A percentile compares a stretch with the other conserved stretches of the same genome.
Conservation (phyloP, 2,113 vertebrate species). For the Hippotragus niger region DNA sequence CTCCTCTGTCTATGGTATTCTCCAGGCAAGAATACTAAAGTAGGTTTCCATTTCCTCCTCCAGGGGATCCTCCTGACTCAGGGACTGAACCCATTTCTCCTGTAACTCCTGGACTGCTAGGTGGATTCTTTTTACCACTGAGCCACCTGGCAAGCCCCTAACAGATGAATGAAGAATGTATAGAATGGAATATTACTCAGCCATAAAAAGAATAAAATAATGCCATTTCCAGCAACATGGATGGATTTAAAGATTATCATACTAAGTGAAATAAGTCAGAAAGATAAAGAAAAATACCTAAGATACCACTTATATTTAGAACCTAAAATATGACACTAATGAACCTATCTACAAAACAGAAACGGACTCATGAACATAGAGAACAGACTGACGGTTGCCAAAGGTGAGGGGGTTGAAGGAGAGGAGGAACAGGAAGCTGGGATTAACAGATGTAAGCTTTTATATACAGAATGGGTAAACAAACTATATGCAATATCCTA, state of each 20-base stretch:
- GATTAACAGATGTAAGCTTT: not conserved
- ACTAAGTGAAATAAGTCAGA: not conserved
- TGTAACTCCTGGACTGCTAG: not conserved
- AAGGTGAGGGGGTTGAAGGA: not conserved
- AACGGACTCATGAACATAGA: not conserved
- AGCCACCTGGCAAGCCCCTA: not conserved
- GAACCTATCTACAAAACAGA: not conserved
- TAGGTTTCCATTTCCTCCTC: not conserved
- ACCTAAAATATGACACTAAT: not conserved
- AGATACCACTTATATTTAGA: not conserved
- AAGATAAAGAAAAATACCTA: not conserved
- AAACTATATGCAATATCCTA: not conserved
- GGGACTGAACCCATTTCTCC: not conserved
- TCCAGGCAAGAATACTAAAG: not conserved
- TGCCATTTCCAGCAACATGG: not conserved
- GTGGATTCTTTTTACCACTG: not conserved
- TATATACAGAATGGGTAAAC: not conserved
- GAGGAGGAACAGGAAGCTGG: not conserved
- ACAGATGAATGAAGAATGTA: not conserved
- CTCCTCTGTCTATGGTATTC: not conserved
- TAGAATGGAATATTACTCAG: not conserved
- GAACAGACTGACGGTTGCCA: not conserved
- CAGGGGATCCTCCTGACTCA: not conserved
- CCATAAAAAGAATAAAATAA: not conserved
- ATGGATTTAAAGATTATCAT: not conserved